Evolutionary conservation across 2,797 vertebrate species (phyloP).

Genomic region (Gadopsis bispinosus): DNA sequence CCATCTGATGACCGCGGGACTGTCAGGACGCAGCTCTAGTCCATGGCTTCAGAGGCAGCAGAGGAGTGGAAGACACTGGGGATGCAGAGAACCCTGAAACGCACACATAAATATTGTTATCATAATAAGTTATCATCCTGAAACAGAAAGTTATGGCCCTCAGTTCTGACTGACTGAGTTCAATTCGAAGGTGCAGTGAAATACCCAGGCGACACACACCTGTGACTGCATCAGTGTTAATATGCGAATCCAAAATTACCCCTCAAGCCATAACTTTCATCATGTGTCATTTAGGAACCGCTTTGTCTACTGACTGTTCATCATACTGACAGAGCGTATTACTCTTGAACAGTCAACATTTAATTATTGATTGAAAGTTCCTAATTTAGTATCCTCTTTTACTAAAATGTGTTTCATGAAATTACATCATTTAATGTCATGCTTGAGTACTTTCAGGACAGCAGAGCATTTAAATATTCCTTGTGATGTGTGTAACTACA

Average conservation of each 20-base stretch:
- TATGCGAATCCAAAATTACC: constrained; percentile 4
- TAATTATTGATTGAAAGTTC: constrained; percentile 4
- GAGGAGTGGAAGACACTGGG: constrained; percentile 64
- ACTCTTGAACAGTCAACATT: not conserved
- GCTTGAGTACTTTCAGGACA: constrained; percentile 1
- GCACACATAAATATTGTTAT: not conserved
- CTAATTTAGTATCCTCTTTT: not conserved
- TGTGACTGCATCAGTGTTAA: constrained; percentile 16
- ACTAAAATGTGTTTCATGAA: not conserved
- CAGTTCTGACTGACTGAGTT: constrained; percentile 16
- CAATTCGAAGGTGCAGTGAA: constrained; percentile 18
- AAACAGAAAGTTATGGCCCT: not conserved
- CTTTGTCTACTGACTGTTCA: constrained; percentile 4
- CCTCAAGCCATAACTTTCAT: constrained; percentile 18
- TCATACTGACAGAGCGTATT: not conserved
- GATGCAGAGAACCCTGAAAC: constrained; percentile 68
- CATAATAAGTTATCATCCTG: constrained; percentile 4
- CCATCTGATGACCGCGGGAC: constrained; percentile 78
- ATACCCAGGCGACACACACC: constrained; percentile 6
- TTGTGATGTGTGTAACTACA: constrained; percentile 4
- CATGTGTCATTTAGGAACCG: constrained; percentile 28
- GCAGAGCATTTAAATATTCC: not conserved
- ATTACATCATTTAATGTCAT: constrained; percentile 2
- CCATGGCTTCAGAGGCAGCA: constrained; percentile 73
- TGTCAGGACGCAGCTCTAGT: constrained; percentile 68